Percentiles rank a stretch among this genome's conserved stretches.
Evolutionary conservation across 2,113 vertebrate genomes (phyloP).

Genomic region (Gambusia holbrooki): DNA sequence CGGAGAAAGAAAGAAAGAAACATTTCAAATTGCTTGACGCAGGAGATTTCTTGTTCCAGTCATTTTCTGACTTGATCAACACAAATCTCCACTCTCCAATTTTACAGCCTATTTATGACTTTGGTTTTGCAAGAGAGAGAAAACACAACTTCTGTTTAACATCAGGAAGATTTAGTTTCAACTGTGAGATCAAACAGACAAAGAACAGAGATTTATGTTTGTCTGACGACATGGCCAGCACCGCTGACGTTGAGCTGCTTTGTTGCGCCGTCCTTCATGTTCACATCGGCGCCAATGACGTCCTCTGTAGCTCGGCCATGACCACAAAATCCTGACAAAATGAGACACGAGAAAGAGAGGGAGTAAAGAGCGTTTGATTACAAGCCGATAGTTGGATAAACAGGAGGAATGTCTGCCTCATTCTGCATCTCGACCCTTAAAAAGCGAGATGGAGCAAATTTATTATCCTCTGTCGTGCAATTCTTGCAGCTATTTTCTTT

Average conservation of each 20-base stretch:
- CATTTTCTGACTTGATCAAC: no score
- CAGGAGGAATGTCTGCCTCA: slow-evolving; percentile 18
- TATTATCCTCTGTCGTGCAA: slow-evolving; percentile 5
- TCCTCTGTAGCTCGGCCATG: slow-evolving; percentile 45
- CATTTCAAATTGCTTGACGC: no score
- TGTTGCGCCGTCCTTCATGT: slow-evolving; percentile 1
- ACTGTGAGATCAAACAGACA: neutral
- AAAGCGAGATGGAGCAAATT: slow-evolving; percentile 9
- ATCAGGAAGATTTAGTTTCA: neutral
- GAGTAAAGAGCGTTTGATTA: slow-evolving; percentile 56
- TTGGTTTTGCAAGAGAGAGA: neutral
- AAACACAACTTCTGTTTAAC: neutral
- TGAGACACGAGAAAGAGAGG: slow-evolving; percentile 46
- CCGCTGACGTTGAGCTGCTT: slow-evolving; percentile 1
- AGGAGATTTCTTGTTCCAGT: no score
- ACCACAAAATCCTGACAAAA: slow-evolving; percentile 62
- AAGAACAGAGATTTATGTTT: neutral
- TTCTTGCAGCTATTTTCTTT: slow-evolving; percentile 7
- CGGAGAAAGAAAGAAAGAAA: no score
- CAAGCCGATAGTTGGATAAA: slow-evolving; percentile 38
- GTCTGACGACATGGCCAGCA: neutral
- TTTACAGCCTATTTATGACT: neutral
- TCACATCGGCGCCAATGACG: slow-evolving; percentile 29
- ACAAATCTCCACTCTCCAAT: neutral
- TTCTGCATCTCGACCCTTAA: slow-evolving; percentile 13